Evolutionary conservation across 1,140 invertebrate genomes (phyloP).

Genomic region (Lasaia peninsularis): DNA sequence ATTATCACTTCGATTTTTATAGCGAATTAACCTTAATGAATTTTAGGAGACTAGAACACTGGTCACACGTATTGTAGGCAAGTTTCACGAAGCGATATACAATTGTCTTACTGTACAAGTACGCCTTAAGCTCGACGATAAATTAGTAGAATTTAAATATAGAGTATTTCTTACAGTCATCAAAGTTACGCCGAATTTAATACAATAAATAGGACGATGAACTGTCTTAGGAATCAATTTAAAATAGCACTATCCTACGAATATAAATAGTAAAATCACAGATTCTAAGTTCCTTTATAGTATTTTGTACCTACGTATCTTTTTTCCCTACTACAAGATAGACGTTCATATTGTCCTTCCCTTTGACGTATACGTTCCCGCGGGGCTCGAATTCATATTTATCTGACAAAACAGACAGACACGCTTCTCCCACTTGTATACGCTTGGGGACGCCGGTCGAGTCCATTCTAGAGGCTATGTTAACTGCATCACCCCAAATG

Average conservation of each 20-base stretch:
- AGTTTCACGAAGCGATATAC: conserved; percentile 40
- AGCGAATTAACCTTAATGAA: conserved; percentile 2
- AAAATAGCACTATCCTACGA: conserved; percentile 33
- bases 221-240: conserved; percentile 29
- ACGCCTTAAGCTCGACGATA: conserved; percentile 33
- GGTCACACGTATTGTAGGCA: conserved; percentile 61
- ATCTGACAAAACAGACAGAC: conserved; percentile 81
- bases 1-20: conserved; percentile 12
- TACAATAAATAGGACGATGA: conserved; percentile 34
- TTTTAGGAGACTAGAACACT: conserved; percentile 53
- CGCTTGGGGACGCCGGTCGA: conserved; percentile 91
- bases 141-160: conserved; percentile 31
- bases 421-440: conserved; percentile 91
- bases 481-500: conserved; percentile 99
- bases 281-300: conserved; percentile 64
- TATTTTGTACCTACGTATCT: conserved; percentile 43
- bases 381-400: conserved; percentile 89
- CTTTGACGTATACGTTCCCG: conserved; percentile 95
- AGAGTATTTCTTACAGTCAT: conserved; percentile 31
- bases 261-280: conserved; percentile 75
- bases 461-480: conserved; percentile 97
- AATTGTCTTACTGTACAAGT: conserved; percentile 18
- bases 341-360: conserved; percentile 96
- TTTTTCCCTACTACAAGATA: conserved; percentile 83
- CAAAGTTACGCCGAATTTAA: conserved; percentile 20